Conservation (phyloP, 2,797 vertebrate species). For the Sebastes trivittatus region DNA sequence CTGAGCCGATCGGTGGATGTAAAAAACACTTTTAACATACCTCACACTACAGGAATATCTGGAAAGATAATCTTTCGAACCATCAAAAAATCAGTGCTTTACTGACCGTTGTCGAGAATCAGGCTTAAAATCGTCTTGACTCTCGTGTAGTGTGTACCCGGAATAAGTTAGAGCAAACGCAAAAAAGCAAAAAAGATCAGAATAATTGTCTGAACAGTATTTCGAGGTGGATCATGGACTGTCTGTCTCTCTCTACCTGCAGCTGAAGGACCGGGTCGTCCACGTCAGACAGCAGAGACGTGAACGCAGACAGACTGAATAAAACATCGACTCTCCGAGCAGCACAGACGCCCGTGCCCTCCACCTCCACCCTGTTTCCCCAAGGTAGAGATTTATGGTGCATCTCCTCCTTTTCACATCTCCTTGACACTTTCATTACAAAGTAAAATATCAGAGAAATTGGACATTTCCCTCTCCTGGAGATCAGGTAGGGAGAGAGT, state of each 20-base stretch:
- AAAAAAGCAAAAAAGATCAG: too few species aligned
- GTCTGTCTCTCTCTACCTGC: constrained; percentile 5
- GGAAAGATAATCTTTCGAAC: too few species aligned
- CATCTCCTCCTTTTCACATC: constrained; percentile 47
- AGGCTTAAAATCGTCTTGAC: too few species aligned
- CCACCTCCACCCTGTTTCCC: constrained; percentile 25
- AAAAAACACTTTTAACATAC: too few species aligned
- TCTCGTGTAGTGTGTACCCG: too few species aligned
- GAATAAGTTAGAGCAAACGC: too few species aligned
- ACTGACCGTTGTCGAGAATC: too few species aligned
- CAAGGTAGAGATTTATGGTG: constrained; percentile 61
- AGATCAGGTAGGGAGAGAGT: constrained; percentile 35
- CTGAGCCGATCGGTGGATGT: too few species aligned
- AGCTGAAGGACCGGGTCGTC: too few species aligned
- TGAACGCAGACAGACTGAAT: not conserved
- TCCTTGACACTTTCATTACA: constrained; percentile 73
- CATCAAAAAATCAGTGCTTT: too few species aligned
- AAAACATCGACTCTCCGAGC: not conserved
- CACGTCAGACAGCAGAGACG: too few species aligned
- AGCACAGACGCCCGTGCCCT: not conserved
- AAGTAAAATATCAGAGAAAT: constrained; percentile 76
- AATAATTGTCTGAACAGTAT: not conserved
- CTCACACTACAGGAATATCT: too few species aligned
- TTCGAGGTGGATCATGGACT: not conserved
- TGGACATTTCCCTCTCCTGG: constrained; percentile 45